Percentiles rank a stretch among this genome's conserved stretches.
phyloP scores from a whole-genome alignment of 2,797 vertebrate genomes.

The Micrastur ruficollis region DNA sequence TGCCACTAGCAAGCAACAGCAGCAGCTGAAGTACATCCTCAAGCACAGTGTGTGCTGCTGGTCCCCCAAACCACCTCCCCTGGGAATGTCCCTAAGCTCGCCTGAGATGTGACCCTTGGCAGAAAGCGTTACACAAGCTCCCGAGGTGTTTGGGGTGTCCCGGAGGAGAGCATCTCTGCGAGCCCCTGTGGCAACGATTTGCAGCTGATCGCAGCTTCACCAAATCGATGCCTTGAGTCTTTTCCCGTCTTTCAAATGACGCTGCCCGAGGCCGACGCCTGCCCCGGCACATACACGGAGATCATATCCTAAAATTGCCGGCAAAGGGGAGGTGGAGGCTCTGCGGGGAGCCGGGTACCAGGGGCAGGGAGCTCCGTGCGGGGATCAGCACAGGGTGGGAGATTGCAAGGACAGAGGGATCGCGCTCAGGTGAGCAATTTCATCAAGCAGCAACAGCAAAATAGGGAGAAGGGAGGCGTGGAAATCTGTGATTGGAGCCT shows the following conservation, averaged over 20 bases:
- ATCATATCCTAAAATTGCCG: not conserved
- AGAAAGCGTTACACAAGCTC: not conserved
- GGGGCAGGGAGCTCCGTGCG: fast-evolving
- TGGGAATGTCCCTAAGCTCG: not conserved
- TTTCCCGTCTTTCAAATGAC: not conserved
- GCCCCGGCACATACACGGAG: fast-evolving
- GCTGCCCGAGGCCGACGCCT: not conserved
- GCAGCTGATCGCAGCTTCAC: not conserved
- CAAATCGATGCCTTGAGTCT: not conserved
- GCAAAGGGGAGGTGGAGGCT: not conserved
- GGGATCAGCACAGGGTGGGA: not conserved
- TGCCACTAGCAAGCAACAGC: fast-evolving
- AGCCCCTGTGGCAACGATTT: fast-evolving
- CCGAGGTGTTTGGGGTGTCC: fast-evolving
- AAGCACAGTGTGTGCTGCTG: not conserved
- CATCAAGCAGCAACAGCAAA: not conserved
- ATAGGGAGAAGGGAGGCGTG: not conserved
- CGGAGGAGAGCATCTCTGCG: not conserved
- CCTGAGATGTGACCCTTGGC: not conserved
- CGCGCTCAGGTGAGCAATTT: fast-evolving
- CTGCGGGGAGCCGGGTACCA: not conserved
- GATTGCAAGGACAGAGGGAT: not conserved
- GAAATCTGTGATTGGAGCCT: not conserved
- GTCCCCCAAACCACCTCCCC: not conserved
- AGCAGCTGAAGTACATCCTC: not conserved